Percentiles rank a stretch among this genome's conserved stretches.
Conservation (phyloP, 2,888 invertebrate species). For the Apamea anceps region DNA sequence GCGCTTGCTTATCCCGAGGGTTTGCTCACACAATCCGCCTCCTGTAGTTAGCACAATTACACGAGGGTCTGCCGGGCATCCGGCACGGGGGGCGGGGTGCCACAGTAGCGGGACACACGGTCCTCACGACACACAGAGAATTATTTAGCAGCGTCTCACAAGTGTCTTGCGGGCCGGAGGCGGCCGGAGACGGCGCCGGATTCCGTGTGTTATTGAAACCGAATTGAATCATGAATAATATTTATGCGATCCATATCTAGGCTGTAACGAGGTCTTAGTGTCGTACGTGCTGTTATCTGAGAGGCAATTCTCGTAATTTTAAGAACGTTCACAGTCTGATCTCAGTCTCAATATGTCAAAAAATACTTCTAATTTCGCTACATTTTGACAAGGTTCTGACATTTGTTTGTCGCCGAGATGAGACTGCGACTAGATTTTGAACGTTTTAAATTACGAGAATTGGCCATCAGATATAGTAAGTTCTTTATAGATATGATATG, state of each 20-base stretch:
- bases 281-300: not conserved
- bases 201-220: constrained; percentile 63
- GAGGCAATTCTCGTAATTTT: no score
- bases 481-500: not conserved
- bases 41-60: constrained; percentile 71
- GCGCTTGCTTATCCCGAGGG: constrained; percentile 52
- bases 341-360: no score
- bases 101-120: not conserved
- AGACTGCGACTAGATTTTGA: no score
- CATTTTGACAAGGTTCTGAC: no score
- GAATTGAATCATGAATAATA: constrained; percentile 68
- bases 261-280: constrained; percentile 4
- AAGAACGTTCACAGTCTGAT: no score
- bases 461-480: not conserved
- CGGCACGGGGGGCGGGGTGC: not conserved
- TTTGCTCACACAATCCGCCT: constrained; percentile 62
- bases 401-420: no score
- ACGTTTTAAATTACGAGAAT: no score
- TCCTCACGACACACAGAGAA: constrained; percentile 70
- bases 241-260: constrained; percentile 45
- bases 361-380: no score
- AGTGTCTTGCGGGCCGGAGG: constrained; percentile 48
- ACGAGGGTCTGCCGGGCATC: constrained; percentile 19
- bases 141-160: constrained; percentile 75
- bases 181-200: constrained; percentile 12